Evolutionary conservation across 2,113 vertebrate species (phyloP).

Genomic region (Chinchilla lanigera): DNA sequence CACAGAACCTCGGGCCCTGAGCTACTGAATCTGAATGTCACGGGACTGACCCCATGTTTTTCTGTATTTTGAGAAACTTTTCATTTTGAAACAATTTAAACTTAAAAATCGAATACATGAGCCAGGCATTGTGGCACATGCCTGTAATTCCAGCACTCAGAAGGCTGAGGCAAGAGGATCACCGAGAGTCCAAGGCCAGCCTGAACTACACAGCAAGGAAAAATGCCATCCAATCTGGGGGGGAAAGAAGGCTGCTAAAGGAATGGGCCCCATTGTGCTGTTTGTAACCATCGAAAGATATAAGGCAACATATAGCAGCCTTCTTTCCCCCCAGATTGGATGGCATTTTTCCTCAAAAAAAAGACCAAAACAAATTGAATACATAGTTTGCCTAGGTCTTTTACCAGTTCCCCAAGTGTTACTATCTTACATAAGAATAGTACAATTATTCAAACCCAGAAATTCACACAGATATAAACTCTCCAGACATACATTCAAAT

Average conservation of each 20-base stretch:
- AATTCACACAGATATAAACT: background rate
- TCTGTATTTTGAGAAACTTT: background rate
- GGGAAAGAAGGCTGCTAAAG: background rate
- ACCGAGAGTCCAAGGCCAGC: background rate
- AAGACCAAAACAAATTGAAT: background rate
- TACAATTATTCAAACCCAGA: background rate
- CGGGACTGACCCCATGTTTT: no score
- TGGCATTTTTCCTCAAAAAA: background rate
- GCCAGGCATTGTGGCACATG: background rate
- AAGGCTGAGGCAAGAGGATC: background rate
- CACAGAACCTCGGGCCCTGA: background rate
- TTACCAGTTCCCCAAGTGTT: background rate
- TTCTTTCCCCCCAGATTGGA: background rate
- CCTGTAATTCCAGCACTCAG: background rate
- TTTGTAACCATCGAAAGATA: background rate
- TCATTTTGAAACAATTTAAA: background rate
- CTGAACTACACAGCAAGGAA: background rate
- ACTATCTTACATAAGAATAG: background rate
- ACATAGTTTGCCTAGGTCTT: background rate
- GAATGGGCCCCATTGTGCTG: background rate
- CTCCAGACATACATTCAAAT: background rate
- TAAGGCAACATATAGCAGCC: background rate
- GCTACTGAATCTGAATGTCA: background rate
- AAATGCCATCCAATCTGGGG: background rate
- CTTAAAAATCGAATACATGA: background rate